Conservation (phyloP, 2,113 vertebrate genomes). For the Ariopsis seemanni region DNA sequence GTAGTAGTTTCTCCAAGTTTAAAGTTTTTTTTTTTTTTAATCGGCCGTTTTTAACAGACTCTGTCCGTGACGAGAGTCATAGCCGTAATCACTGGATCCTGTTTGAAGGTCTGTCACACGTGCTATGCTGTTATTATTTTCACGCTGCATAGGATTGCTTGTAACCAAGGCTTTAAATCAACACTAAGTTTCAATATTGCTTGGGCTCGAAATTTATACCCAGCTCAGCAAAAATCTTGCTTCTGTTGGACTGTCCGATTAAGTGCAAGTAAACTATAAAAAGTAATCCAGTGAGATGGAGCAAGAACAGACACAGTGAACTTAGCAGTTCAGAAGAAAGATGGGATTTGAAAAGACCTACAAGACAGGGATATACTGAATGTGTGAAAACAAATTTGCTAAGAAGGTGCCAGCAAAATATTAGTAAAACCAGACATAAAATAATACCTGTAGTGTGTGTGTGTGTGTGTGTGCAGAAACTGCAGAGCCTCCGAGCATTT, state of each 20-base stretch:
- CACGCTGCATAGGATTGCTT: neutral
- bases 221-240: neutral
- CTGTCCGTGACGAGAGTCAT: neutral
- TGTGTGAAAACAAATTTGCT: neutral
- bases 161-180: neutral
- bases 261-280: neutral
- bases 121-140: neutral
- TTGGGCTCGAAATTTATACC: neutral
- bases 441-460: neutral
- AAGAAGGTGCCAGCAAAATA: neutral
- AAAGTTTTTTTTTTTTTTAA: neutral
- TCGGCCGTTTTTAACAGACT: neutral
- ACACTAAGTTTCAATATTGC: neutral
- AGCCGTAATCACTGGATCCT: neutral
- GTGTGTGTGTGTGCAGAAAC: conserved; percentile 15
- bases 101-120: no score
- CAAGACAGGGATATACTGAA: neutral
- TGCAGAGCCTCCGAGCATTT: conserved; percentile 72
- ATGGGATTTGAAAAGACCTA: neutral
- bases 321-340: neutral
- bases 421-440: neutral
- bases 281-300: neutral
- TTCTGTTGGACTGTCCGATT: neutral
- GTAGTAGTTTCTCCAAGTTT: neutral
- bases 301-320: neutral